Base-by-base conservation (phyloP, 2,113 vertebrate genomes). In the Lethenteron reissneri region DNA sequence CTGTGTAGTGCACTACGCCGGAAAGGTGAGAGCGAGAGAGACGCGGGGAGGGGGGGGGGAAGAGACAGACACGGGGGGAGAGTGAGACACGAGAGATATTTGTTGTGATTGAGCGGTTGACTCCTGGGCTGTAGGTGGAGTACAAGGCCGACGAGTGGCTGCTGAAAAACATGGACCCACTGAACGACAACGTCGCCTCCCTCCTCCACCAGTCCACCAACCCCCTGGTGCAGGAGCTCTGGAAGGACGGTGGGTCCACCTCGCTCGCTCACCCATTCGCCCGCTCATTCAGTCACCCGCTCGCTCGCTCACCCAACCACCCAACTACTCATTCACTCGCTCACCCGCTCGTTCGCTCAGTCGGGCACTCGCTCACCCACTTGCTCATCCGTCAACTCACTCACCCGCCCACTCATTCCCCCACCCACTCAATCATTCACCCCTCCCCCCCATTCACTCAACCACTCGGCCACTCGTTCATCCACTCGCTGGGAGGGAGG, bases 81-180 rank as follows among this genome's bases (percentile, higher is more conserved):
- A 41, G 11, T 2, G 10, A 21, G 10, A 11, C 8, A 11, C 68
- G 8, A 2, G 2, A 21, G 10, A 41, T 3, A 11, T 69, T 41
- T 13, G 10, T 14, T 41, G 11, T 41, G 10, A 10, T 13, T 41
- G 19, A 17, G 9, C 68, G 68, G 11, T 14, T 69, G 41, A 41
- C 41, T 41, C 41, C 41, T 41, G 41, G 41, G 6, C 41, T 41
- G 3, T 76, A 92, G 89, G 89, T 92, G 10, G 84, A 92, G 78
- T 92, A 92, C 73, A 90, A 92, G 75, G 87, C 87, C 41, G 79
- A 81, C 2, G 85, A 89, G 58, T 92, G 89, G 89, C 76, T 92
- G 73, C 84, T 90, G 78, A 92, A 92, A 78, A 92, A 90, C 78
- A 92, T 90, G 89, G 88, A 90, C 75, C 89, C 89, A 1, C 74